These are phyloP conservation scores for Nasonovia ribisnigri DNA, from an alignment of 2,888 invertebrate genomes.

Conservation along the genomic window DNA sequence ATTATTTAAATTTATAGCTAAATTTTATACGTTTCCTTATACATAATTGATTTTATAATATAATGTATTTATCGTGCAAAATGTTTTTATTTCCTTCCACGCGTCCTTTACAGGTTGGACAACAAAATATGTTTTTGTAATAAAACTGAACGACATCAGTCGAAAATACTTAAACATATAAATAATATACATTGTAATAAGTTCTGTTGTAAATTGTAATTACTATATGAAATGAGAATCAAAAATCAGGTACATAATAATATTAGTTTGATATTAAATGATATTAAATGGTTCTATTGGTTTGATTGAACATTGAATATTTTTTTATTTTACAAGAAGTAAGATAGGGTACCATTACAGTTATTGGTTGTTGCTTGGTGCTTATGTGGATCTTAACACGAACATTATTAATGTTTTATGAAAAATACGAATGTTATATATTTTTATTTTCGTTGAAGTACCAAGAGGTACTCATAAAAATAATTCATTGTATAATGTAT, in stretches of 20 bases:
- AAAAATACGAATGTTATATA: not conserved
- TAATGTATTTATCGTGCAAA: conserved; percentile 45
- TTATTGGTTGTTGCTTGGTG: not conserved
- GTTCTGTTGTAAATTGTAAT: too few relatives aligned
- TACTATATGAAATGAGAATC: not conserved
- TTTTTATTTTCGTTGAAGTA: not conserved
- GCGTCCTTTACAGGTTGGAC: not conserved
- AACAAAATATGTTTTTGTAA: not conserved
- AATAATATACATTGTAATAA: not conserved
- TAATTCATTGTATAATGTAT: not conserved
- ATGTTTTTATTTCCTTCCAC: not conserved
- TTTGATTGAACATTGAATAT: not conserved
- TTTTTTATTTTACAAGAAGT: not conserved
- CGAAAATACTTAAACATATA: not conserved
- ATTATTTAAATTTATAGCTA: conserved; percentile 39
- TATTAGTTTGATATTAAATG: too few relatives aligned
- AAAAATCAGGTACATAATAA: not conserved
- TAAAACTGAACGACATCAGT: not conserved
- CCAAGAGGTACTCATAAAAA: not conserved
- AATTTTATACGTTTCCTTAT: conserved; percentile 58
- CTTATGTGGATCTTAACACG: not conserved
- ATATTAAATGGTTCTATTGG: too few relatives aligned
- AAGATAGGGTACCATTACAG: not conserved
- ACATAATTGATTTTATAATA: conserved; percentile 50
- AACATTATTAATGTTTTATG: not conserved